phyloP scores from a whole-genome alignment of 1,140 invertebrate species.

The Drosophila asahinai region DNA sequence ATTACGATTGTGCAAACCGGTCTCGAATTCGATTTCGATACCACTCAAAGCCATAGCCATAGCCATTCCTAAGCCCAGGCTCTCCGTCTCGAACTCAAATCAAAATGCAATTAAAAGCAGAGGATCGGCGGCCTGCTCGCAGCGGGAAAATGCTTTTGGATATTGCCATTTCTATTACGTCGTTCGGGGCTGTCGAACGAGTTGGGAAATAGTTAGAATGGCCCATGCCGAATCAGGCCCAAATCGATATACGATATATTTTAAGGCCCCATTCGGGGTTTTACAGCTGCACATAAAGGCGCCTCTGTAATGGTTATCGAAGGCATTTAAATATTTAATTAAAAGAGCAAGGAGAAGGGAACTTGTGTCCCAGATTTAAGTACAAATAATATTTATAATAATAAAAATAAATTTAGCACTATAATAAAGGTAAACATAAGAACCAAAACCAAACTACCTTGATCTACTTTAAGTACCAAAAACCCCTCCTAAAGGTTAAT shows the following conservation, averaged over 20 bases:
- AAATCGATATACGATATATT: neutral
- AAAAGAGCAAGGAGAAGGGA: too few relatives aligned
- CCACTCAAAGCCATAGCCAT: neutral
- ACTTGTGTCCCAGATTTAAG: too few relatives aligned
- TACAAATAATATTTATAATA: too few relatives aligned
- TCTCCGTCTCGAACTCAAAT: conserved; percentile 25
- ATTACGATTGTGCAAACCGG: conserved; percentile 54
- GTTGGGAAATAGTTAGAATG: conserved; percentile 17
- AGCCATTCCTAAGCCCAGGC: neutral
- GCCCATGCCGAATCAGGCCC: neutral
- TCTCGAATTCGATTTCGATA: conserved; percentile 59
- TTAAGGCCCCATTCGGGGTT: neutral
- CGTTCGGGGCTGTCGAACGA: conserved; percentile 14
- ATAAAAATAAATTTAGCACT: too few relatives aligned
- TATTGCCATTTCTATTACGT: conserved; percentile 20
- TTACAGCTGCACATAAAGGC: conserved; percentile 5
- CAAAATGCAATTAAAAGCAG: conserved; percentile 73
- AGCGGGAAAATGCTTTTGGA: conserved; percentile 22
- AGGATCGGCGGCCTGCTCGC: conserved; percentile 31
- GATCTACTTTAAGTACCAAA: too few relatives aligned
- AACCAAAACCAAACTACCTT: too few relatives aligned
- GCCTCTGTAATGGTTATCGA: too few relatives aligned
- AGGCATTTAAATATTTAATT: too few relatives aligned
- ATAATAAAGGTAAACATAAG: too few relatives aligned
- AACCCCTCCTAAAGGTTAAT: too few relatives aligned